These are phyloP conservation scores for Ferdinandea cuprea DNA, from an alignment of 2,888 invertebrate species.

Conservation along the genomic window DNA sequence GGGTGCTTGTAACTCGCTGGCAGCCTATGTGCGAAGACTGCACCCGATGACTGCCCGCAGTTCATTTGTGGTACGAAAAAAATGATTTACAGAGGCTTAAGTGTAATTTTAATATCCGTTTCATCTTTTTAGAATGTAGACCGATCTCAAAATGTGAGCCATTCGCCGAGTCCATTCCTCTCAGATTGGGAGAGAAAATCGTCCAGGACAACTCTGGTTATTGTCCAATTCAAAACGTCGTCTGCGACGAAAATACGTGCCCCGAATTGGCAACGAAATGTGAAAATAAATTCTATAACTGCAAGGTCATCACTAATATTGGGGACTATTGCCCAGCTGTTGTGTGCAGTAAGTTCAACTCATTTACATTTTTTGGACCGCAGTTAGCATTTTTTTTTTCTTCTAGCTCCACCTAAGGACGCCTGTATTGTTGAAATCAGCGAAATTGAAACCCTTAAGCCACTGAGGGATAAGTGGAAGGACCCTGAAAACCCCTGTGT, in stretches of 20 bases:
- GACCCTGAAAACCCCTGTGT: slow-evolving; percentile 83
- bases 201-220: slow-evolving; percentile 87
- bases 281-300: slow-evolving; percentile 84
- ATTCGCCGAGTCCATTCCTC: slow-evolving; percentile 82
- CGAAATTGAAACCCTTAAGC: slow-evolving; percentile 79
- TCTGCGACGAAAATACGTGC: slow-evolving; percentile 87
- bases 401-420: slow-evolving; percentile 80
- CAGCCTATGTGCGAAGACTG: slow-evolving; percentile 88
- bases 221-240: slow-evolving; percentile 86
- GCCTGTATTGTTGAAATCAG: slow-evolving; percentile 81
- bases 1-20: slow-evolving; percentile 86
- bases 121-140: slow-evolving; percentile 86
- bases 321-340: slow-evolving; percentile 87
- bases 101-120: slow-evolving; percentile 2
- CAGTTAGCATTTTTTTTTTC: neutral
- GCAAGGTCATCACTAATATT: slow-evolving; percentile 80
- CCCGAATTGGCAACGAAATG: slow-evolving; percentile 84
- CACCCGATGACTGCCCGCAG: slow-evolving; percentile 87
- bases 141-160: slow-evolving; percentile 88
- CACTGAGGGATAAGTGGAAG: slow-evolving; percentile 83
- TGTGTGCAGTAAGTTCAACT: slow-evolving; percentile 85
- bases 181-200: slow-evolving; percentile 87
- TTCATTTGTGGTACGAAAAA: slow-evolving; percentile 88
- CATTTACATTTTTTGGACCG: neutral
- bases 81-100: too few relatives aligned